These are phyloP conservation scores for Carollia perspicillata DNA, from an alignment of 2,113 vertebrate genomes.

Conservation along the genomic window DNA sequence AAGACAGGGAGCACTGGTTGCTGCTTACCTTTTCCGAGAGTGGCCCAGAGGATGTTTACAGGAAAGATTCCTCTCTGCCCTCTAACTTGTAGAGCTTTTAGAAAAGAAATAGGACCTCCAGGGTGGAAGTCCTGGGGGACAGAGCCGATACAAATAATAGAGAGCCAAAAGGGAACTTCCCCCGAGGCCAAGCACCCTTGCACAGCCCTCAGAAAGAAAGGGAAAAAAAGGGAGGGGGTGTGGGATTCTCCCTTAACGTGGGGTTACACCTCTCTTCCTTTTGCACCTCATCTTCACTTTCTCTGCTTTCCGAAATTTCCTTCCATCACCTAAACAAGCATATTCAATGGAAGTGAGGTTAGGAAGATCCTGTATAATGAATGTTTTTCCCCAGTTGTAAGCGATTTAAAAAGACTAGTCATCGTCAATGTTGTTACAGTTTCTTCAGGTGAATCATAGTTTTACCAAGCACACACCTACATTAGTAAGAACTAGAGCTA, in stretches of 20 bases:
- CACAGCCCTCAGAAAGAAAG: background rate
- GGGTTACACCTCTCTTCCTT: background rate
- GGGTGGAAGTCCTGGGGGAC: background rate
- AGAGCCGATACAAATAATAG: slow-evolving; percentile 8
- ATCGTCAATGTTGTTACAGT: background rate
- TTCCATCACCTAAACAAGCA: slow-evolving; percentile 16
- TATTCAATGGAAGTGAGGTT: background rate
- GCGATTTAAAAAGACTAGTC: slow-evolving; percentile 13
- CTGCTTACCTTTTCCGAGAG: slow-evolving; percentile 64
- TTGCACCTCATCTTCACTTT: background rate
- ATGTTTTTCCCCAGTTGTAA: background rate
- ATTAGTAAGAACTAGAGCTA: background rate
- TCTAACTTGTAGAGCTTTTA: slow-evolving; percentile 50
- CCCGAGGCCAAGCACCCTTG: background rate
- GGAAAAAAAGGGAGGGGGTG: background rate
- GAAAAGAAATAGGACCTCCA: slow-evolving; percentile 35
- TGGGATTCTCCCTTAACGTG: rapidly evolving
- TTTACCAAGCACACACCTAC: background rate
- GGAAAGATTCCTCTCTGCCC: slow-evolving; percentile 63
- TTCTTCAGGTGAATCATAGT: background rate
- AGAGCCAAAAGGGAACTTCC: background rate
- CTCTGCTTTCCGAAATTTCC: background rate
- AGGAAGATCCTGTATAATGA: background rate
- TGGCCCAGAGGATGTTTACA: slow-evolving; percentile 67
- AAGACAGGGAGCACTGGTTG: slow-evolving; percentile 60